These are phyloP conservation scores for Lophotriccus pileatus DNA, from an alignment of 2,797 vertebrate species.

Conservation along the genomic window DNA sequence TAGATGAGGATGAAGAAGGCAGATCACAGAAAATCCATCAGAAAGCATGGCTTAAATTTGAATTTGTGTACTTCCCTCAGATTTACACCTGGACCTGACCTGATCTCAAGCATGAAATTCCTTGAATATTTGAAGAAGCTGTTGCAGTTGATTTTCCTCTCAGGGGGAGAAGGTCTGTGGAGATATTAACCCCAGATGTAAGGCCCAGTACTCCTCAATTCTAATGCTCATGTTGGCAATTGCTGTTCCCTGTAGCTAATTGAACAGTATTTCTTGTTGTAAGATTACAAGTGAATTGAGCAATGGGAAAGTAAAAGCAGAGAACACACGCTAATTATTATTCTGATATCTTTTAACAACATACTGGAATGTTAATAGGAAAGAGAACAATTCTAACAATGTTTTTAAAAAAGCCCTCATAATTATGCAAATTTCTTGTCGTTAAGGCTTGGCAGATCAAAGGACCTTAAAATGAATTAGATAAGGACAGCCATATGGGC, in stretches of 20 bases:
- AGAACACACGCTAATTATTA: not conserved
- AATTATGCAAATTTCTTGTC: slow-evolving; percentile 51
- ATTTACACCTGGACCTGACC: not conserved
- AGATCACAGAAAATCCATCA: not conserved
- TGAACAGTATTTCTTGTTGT: not conserved
- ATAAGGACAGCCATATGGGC: not conserved
- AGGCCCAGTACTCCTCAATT: not conserved
- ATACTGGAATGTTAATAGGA: slow-evolving; percentile 23
- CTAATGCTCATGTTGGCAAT: not conserved
- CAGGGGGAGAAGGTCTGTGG: not conserved
- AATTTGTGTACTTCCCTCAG: not conserved
- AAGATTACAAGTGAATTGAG: slow-evolving; percentile 3
- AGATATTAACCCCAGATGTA: not conserved
- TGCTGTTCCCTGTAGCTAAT: slow-evolving; percentile 4
- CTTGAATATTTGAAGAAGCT: not conserved
- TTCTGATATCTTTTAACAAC: slow-evolving; percentile 45
- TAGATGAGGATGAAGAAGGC: not conserved
- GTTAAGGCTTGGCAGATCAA: slow-evolving; percentile 43
- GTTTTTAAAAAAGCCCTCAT: not conserved
- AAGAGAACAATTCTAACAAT: slow-evolving; percentile 26
- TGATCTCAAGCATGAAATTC: not conserved
- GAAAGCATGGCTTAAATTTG: not conserved
- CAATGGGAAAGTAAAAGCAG: not conserved
- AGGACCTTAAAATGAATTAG: slow-evolving; percentile 36
- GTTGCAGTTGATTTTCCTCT: not conserved